Conservation (phyloP, 1,140 invertebrate genomes). For the Steinernema khuongi region DNA sequence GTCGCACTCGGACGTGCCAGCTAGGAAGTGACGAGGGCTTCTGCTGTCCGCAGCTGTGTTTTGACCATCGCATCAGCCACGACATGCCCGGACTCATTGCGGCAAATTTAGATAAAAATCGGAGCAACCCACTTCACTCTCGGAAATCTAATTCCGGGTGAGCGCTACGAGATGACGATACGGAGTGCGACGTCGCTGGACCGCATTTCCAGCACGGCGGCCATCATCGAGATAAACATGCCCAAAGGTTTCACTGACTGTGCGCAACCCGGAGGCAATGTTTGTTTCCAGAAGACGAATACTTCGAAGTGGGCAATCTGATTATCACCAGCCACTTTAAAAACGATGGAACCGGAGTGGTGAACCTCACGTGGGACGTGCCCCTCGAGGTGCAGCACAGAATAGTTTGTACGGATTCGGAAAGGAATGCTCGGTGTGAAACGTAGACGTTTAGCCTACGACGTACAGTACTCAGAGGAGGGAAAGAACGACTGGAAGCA, state of each 20-base stretch:
- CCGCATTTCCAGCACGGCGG: conserved; percentile 48
- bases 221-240: conserved; percentile 56
- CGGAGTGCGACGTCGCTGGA: conserved; percentile 42
- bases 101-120: conserved; percentile 46
- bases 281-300: conserved; percentile 42
- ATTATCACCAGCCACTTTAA: conserved; percentile 52
- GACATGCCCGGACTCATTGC: background rate
- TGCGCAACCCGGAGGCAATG: background rate
- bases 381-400: conserved; percentile 39
- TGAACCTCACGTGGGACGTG: conserved; percentile 58
- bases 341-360: conserved; percentile 44
- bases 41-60: background rate
- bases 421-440: background rate
- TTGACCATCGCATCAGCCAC: background rate
- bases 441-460: conserved; percentile 41
- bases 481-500: conserved; percentile 43
- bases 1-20: too few species aligned
- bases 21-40: too few species aligned
- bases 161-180: conserved; percentile 57
- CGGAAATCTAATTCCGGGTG: conserved; percentile 49
- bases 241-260: conserved; percentile 41
- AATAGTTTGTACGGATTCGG: conserved; percentile 40
- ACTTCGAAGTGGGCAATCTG: conserved; percentile 56
- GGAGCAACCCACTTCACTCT: conserved; percentile 47
- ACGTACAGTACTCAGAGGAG: conserved; percentile 39